phyloP scores from a whole-genome alignment of 2,888 invertebrate species.

The Sminthurinus aureus region DNA sequence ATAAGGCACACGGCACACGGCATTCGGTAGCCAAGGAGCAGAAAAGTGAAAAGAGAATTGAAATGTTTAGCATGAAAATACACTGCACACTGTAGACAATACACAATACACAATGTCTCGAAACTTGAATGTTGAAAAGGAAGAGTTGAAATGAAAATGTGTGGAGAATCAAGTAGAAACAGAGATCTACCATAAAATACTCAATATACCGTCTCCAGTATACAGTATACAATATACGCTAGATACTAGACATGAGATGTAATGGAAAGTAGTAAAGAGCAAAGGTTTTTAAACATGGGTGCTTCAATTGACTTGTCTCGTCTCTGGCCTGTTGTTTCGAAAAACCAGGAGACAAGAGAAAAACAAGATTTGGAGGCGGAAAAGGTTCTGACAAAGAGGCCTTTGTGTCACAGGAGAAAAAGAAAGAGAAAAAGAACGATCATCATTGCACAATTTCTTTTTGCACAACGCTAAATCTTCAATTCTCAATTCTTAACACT shows the following conservation, averaged over 20 bases:
- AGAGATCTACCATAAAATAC: too few relatives aligned
- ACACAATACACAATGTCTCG: neutral
- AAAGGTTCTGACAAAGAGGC: constrained; percentile 37
- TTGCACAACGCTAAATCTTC: constrained; percentile 24
- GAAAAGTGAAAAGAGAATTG: too few relatives aligned
- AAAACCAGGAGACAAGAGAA: constrained; percentile 35
- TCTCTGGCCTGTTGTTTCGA: constrained; percentile 26
- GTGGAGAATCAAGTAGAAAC: too few relatives aligned
- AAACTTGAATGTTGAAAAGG: too few relatives aligned
- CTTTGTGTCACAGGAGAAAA: constrained; percentile 30
- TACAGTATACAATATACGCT: too few relatives aligned
- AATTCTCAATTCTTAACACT: too few relatives aligned
- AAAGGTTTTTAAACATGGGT: constrained; percentile 14
- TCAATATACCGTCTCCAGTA: too few relatives aligned
- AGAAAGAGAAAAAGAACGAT: neutral
- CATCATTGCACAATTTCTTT: constrained; percentile 41
- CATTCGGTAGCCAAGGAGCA: neutral
- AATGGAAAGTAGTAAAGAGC: too few relatives aligned
- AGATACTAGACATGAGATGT: neutral
- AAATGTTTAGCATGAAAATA: too few relatives aligned
- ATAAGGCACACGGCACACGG: neutral
- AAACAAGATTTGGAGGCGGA: constrained; percentile 37
- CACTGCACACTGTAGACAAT: neutral
- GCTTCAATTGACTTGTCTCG: neutral
- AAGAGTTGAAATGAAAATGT: too few relatives aligned